Evolutionary conservation across 2,888 invertebrate species (phyloP).

Genomic region (Acanthosepion esculentum): DNA sequence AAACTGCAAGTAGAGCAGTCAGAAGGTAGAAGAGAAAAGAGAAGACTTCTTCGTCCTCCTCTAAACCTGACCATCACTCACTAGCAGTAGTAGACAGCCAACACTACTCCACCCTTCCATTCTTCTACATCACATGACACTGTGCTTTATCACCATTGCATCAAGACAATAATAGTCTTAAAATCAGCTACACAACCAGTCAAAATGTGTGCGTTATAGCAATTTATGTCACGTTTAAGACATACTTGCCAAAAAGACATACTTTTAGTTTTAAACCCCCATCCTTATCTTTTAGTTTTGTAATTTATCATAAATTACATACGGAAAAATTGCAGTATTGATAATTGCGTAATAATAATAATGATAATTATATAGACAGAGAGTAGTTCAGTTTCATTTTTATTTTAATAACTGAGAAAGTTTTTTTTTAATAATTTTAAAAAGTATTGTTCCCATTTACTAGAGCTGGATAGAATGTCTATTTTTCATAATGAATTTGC

Average conservation of each 20-base stretch:
- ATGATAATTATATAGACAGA: not conserved
- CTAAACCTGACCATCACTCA: conserved; percentile 33
- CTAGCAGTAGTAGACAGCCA: not conserved
- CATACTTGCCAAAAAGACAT: not conserved
- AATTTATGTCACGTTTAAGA: not conserved
- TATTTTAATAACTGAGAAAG: not conserved
- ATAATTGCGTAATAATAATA: no score
- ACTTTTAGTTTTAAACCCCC: not conserved
- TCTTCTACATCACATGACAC: conserved; percentile 11
- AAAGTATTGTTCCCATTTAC: not conserved
- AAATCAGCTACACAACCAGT: not conserved
- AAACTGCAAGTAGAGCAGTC: no score
- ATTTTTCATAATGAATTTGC: not conserved
- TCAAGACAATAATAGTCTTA: conserved; percentile 20
- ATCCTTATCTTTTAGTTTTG: no score
- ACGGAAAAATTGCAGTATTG: no score
- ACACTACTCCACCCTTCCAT: conserved; percentile 33
- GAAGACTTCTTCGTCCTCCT: not conserved
- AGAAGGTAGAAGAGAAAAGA: not conserved
- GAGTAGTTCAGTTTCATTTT: not conserved
- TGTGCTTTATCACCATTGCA: conserved; percentile 20
- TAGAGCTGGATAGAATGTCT: not conserved
- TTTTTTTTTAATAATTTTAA: not conserved
- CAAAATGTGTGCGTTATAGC: not conserved
- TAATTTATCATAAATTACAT: no score